phyloP scores from a whole-genome alignment of 2,113 vertebrate genomes.

The Muntiacus reevesi region DNA sequence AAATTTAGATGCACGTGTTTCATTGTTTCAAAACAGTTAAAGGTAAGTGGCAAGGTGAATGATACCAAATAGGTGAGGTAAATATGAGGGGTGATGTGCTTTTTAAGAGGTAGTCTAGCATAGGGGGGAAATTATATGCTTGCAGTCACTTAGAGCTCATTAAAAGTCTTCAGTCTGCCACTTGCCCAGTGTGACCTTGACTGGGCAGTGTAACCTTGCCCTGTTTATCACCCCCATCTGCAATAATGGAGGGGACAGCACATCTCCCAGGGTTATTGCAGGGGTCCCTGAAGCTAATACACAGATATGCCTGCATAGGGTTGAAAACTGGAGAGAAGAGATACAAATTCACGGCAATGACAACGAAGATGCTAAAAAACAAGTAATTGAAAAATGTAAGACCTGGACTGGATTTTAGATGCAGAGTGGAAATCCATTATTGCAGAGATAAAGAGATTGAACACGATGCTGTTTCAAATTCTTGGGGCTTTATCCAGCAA shows the following conservation, averaged over 20 bases:
- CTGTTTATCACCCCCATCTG: not conserved
- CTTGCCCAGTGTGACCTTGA: not conserved
- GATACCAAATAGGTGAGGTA: not conserved
- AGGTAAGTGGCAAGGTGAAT: constrained; percentile 3
- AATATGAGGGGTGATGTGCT: not conserved
- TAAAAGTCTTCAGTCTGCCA: not conserved
- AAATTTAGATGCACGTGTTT: constrained; percentile 45
- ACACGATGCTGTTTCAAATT: not conserved
- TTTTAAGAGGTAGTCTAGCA: not conserved
- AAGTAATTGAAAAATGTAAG: not conserved
- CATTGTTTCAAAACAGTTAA: constrained; percentile 51
- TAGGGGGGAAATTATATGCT: not conserved
- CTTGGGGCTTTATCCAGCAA: not conserved
- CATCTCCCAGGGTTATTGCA: not conserved
- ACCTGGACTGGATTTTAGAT: not conserved
- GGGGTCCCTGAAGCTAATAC: not conserved
- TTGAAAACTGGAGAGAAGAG: not conserved
- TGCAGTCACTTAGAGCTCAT: not conserved
- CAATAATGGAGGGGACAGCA: not conserved
- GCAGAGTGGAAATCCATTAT: not conserved
- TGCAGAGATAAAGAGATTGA: not conserved
- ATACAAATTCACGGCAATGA: not conserved
- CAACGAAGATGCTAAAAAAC: not conserved
- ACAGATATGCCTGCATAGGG: not conserved
- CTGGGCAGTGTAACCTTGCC: not conserved